Evolutionary conservation across 64 coral and sea anemone species (phyloP).

Genomic region (Orbicella faveolata): DNA sequence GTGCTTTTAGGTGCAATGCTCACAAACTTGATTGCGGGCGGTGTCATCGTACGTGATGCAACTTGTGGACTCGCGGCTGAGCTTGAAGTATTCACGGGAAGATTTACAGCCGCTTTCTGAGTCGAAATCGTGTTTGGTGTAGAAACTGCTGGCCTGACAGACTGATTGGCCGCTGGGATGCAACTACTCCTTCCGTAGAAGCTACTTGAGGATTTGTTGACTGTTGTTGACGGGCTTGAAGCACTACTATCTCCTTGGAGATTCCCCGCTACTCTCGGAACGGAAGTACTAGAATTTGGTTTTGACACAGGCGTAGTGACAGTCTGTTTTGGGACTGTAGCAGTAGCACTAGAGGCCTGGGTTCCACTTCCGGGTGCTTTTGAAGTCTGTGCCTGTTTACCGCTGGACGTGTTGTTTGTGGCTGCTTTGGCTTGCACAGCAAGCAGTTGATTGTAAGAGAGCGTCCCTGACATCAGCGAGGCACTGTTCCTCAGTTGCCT

Average conservation of each 20-base stretch:
- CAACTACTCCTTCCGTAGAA: no score
- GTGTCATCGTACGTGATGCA: background rate
- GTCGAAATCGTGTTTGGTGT: background rate
- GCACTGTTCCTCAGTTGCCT: constrained; percentile 24
- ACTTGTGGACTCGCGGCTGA: background rate
- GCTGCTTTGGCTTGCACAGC: background rate
- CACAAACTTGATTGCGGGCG: background rate
- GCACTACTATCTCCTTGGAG: no score
- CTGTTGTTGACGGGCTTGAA: no score
- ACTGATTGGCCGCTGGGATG: background rate
- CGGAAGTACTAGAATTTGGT: background rate
- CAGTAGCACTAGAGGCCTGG: background rate
- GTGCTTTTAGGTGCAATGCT: background rate
- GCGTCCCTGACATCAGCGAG: background rate
- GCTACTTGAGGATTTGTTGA: no score
- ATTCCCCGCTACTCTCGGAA: no score
- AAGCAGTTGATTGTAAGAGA: constrained; percentile 1
- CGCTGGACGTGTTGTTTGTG: background rate
- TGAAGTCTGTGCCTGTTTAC: background rate
- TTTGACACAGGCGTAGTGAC: background rate
- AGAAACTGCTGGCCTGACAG: background rate
- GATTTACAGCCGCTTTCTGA: background rate
- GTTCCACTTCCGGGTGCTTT: background rate
- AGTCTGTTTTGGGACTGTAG: background rate
- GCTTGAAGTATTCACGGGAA: background rate